Base-by-base conservation (phyloP, 2,113 vertebrate species). In the Procavia capensis region DNA sequence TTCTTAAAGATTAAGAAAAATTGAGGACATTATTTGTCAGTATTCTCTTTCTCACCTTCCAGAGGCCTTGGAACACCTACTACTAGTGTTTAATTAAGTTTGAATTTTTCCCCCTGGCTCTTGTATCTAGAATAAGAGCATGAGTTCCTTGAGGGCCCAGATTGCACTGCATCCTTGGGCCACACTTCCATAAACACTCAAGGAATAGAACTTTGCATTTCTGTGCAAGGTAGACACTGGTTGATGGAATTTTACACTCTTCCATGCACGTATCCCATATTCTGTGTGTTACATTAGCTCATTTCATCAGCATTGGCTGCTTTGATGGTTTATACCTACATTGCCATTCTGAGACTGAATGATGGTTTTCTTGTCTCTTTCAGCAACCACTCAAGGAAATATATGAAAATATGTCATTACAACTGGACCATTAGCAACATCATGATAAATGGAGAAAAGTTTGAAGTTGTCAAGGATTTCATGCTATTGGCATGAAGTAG, bases 331-430 rank as follows among this genome's bases (percentile, higher is more conserved):
- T 92, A 78, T 50, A 85, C 5, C 45, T 87, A 87, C 94, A 94
- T 93, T 96, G 84, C 14, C 66, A 96, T 85, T 87, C 80, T 95
- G 84, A 74, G 72, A 43, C 76, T 91, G n/a, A 80, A 36, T 94
- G 85, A 93, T 79, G 59, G 82, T 85, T 96, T 93, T 59, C 95
- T 85, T 93, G 93, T 63, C 82, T 85, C 91, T 96, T 93, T 94
- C 36, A 94, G 59, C 64, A 88, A 83, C 54, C 17, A 7, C 43
- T 93, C 70, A 90, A 92, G 43, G 78, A 96, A 95, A 92, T 92
- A 61, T 39, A n/a, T 87, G 82, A 87, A 43, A n/a, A n/a, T n/a
- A n/a, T n/a, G n/a, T n/a, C n/a, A n/a, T n/a, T n/a, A n/a, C n/a
- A n/a, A n/a, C n/a, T n/a, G n/a, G n/a, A n/a, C n/a, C n/a, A n/a